Conservation (phyloP, 2,113 vertebrate species). For the Perca schrenkii region DNA sequence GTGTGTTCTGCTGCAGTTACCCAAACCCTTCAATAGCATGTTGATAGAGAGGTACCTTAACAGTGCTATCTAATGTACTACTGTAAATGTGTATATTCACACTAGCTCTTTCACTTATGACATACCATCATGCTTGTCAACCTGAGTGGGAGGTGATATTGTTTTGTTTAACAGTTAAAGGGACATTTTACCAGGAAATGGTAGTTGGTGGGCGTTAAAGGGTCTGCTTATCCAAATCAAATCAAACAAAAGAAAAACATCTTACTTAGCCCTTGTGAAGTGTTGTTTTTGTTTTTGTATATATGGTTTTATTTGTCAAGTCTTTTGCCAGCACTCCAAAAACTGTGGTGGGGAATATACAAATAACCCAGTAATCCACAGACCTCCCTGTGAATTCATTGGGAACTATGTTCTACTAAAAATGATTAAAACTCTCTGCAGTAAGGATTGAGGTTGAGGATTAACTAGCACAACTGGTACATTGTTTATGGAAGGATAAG, state of each 20-base stretch:
- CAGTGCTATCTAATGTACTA: background rate
- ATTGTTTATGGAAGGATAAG: background rate
- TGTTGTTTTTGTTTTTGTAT: background rate
- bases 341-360: background rate
- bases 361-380: background rate
- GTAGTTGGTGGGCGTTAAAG: background rate
- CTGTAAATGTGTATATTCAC: background rate
- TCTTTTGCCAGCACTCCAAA: background rate
- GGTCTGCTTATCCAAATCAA: background rate
- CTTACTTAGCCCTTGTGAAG: background rate
- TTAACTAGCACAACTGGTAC: background rate
- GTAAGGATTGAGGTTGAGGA: background rate
- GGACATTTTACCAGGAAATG: conserved; percentile 23
- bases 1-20: background rate
- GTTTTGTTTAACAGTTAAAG: conserved; percentile 19
- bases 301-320: background rate
- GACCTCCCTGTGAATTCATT: background rate
- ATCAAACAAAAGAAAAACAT: conserved; percentile 18
- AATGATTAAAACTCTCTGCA: background rate
- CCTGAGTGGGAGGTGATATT: conserved; percentile 20
- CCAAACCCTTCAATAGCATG: background rate
- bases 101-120: conserved; percentile 11
- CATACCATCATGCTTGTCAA: background rate
- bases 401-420: background rate
- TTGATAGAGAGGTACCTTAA: background rate